Evolutionary conservation across 2,797 vertebrate genomes (phyloP).

Genomic region (Botia almorhae): DNA sequence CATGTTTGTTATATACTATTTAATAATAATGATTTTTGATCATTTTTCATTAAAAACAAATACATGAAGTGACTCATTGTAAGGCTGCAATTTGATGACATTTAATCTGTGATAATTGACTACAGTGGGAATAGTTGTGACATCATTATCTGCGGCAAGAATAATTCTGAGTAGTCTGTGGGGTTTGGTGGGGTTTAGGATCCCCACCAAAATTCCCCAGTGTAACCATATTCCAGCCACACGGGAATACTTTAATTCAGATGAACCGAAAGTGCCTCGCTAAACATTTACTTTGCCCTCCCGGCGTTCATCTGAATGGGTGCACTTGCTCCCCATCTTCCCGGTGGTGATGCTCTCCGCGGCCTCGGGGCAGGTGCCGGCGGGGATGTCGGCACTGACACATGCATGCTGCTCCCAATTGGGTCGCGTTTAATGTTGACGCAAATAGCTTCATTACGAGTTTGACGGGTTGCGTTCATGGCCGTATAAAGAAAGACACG

Average conservation of each 20-base stretch:
- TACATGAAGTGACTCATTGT: background rate
- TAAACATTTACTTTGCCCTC: slow-evolving; percentile 70
- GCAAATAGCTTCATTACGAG: slow-evolving; percentile 82
- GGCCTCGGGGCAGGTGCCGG: slow-evolving; percentile 76
- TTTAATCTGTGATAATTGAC: slow-evolving; percentile 36
- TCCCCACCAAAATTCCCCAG: slow-evolving; percentile 27
- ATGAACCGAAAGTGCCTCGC: slow-evolving; percentile 75
- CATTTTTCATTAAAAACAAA: no score
- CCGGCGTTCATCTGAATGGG: slow-evolving; percentile 72
- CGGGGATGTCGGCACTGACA: slow-evolving; percentile 79
- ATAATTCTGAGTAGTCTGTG: slow-evolving; percentile 29
- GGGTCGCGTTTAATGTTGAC: slow-evolving; percentile 76
- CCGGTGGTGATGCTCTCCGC: slow-evolving; percentile 67
- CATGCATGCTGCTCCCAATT: slow-evolving; percentile 79
- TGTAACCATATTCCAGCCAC: slow-evolving; percentile 27
- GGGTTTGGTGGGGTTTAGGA: no score
- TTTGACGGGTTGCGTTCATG: slow-evolving; percentile 65
- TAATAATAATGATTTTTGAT: background rate
- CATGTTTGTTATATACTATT: background rate
- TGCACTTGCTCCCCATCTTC: slow-evolving; percentile 62
- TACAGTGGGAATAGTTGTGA: slow-evolving; percentile 16
- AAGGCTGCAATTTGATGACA: background rate
- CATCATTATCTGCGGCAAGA: slow-evolving; percentile 27
- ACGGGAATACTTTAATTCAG: slow-evolving; percentile 80
- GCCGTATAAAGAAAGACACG: background rate